phyloP scores from a whole-genome alignment of 2,113 vertebrate genomes.

The Scortum barcoo region DNA sequence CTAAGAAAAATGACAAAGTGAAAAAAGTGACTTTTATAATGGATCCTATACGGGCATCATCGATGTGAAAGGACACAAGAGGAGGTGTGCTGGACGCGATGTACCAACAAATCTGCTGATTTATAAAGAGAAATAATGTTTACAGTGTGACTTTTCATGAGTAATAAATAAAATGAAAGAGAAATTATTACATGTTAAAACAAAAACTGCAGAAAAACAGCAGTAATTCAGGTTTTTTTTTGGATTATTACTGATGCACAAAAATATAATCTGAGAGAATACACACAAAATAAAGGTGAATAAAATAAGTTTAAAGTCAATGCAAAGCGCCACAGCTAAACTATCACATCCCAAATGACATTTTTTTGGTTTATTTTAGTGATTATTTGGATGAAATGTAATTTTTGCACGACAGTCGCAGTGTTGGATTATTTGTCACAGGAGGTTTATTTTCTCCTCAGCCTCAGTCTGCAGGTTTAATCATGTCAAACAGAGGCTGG shows the following conservation, averaged over 20 bases:
- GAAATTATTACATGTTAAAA: not conserved
- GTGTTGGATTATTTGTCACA: too few relatives aligned
- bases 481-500: not conserved
- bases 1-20: not conserved
- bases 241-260: not conserved
- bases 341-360: too few relatives aligned
- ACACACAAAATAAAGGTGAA: not conserved
- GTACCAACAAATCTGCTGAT: not conserved
- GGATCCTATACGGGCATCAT: not conserved
- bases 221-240: not conserved
- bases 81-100: not conserved
- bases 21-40: not conserved
- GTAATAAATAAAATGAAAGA: not conserved
- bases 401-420: not conserved
- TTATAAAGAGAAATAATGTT: not conserved
- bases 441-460: too few relatives aligned
- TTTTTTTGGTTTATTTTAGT: not conserved
- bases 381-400: not conserved
- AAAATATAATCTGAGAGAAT: not conserved
- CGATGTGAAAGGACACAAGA: not conserved
- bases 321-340: not conserved
- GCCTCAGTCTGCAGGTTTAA: not conserved
- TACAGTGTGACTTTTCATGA: not conserved
- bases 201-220: not conserved
- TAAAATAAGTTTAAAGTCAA: not conserved